phyloP scores from a whole-genome alignment of 1,140 invertebrate genomes.

The Heterodera schachtii region DNA sequence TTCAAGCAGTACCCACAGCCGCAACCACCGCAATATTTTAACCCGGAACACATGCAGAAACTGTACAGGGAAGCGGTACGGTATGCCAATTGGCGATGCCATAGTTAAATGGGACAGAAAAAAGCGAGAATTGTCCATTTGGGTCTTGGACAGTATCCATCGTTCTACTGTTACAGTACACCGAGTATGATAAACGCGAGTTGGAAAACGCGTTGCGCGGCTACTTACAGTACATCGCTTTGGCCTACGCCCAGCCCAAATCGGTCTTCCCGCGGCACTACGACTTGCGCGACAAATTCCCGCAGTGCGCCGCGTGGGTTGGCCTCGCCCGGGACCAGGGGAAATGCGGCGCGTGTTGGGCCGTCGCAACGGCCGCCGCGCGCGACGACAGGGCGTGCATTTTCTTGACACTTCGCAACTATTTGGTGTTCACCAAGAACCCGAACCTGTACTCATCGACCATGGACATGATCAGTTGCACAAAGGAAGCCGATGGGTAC shows the following conservation, averaged over 20 bases:
- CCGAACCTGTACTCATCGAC: background rate
- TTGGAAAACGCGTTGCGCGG: background rate
- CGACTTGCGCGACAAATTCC: background rate
- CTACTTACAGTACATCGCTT: background rate
- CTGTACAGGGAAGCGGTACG: background rate
- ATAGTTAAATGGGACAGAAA: no score
- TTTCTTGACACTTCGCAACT: background rate
- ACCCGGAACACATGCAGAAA: background rate
- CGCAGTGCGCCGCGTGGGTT: background rate
- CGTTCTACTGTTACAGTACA: background rate
- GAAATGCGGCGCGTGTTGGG: constrained; percentile 6
- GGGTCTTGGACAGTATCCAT: no score
- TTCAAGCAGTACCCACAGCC: background rate
- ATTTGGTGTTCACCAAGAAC: background rate
- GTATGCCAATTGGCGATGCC: no score
- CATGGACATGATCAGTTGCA: background rate
- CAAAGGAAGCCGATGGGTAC: background rate
- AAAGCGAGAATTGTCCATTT: no score
- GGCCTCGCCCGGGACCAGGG: constrained; percentile 7
- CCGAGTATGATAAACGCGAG: background rate
- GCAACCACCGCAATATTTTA: background rate
- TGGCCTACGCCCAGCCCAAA: background rate
- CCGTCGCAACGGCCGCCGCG: constrained; percentile 5
- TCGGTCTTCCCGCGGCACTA: background rate
- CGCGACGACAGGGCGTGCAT: background rate